phyloP scores from a whole-genome alignment of 2,113 vertebrate genomes.

The Hoplias malabaricus region DNA sequence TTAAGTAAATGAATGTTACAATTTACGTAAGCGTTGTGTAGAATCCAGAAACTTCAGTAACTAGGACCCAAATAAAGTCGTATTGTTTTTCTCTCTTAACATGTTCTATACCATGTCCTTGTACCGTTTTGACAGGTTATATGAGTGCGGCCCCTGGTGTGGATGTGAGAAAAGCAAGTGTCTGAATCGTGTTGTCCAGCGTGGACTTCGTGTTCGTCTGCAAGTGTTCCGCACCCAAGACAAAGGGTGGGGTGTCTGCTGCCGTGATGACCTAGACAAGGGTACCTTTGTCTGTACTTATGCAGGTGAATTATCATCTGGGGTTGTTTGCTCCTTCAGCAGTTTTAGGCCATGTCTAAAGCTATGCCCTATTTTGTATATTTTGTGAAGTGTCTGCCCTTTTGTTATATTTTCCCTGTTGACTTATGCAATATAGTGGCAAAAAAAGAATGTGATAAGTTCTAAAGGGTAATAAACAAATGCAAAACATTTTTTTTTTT shows the following conservation, averaged over 20 bases:
- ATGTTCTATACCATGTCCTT: constrained; percentile 25
- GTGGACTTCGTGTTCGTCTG: constrained; percentile 84
- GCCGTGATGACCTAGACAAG: constrained; percentile 87
- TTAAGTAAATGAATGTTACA: too few species aligned
- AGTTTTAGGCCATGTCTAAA: not conserved
- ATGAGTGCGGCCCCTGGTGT: constrained; percentile 88
- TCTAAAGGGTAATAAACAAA: too few species aligned
- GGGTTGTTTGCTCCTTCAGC: not conserved
- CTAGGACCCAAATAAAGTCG: too few species aligned
- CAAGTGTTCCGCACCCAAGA: constrained; percentile 85
- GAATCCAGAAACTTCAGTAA: too few species aligned
- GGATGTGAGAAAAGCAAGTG: constrained; percentile 82
- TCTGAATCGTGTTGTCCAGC: constrained; percentile 91
- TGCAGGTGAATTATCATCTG: constrained; percentile 75
- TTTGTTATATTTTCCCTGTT: too few species aligned
- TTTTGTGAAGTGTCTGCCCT: too few species aligned
- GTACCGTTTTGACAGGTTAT: constrained; percentile 75
- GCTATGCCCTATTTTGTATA: too few species aligned
- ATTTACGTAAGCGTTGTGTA: too few species aligned
- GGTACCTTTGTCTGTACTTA: constrained; percentile 93
- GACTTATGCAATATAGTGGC: too few species aligned
- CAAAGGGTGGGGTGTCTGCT: constrained; percentile 90
- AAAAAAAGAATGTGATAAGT: too few species aligned
- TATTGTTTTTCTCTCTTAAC: not conserved
- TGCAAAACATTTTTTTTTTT: too few species aligned